Conservation (phyloP, 2,113 vertebrate genomes). For the Butorides virescens region DNA sequence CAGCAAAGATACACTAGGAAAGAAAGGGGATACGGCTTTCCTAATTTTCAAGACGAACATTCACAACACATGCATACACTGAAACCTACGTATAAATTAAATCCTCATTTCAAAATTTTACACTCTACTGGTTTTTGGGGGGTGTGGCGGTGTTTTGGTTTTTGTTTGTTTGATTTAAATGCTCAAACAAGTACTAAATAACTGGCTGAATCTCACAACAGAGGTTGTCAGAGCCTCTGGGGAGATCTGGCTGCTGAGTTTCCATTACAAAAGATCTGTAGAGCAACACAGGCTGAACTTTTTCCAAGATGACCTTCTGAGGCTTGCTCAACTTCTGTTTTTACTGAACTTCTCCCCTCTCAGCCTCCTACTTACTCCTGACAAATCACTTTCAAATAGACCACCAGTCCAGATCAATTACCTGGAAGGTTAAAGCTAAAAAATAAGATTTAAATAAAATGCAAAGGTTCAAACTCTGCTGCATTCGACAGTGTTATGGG, state of each 20-base stretch:
- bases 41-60: neutral
- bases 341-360: neutral
- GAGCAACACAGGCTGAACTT: neutral
- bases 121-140: neutral
- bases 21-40: neutral
- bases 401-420: neutral
- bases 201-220: neutral
- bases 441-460: neutral
- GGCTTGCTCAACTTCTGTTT: neutral
- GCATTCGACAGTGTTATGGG: neutral
- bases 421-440: neutral
- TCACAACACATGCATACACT: neutral
- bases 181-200: neutral
- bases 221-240: neutral
- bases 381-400: neutral
- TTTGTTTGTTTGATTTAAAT: neutral
- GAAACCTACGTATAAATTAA: neutral
- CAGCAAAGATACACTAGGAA: neutral
- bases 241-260: neutral
- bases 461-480: neutral
- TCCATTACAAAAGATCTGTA: neutral
- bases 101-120: neutral
- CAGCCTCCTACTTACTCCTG: neutral
- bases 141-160: neutral
- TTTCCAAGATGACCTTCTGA: neutral